Conservation (phyloP, 1,140 invertebrate genomes). For the Bemisia tabaci region DNA sequence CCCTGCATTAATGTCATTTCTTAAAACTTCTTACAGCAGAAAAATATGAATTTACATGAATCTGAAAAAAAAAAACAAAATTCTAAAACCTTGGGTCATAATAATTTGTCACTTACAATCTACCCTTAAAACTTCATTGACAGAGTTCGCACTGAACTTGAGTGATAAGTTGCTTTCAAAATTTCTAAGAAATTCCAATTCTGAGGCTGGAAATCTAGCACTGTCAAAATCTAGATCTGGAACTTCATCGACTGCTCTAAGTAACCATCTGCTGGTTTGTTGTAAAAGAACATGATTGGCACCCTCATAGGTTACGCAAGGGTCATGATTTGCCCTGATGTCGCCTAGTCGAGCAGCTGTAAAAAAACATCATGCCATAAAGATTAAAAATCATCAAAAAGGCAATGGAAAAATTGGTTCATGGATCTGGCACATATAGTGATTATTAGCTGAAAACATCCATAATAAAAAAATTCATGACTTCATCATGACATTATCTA, state of each 20-base stretch:
- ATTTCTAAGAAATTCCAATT: slow-evolving; percentile 42
- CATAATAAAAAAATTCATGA: too few relatives aligned
- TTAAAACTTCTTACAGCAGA: too few relatives aligned
- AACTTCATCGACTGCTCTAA: slow-evolving; percentile 10
- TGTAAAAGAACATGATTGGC: slow-evolving; percentile 92
- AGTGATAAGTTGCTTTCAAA: slow-evolving; percentile 34
- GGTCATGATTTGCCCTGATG: slow-evolving; percentile 76
- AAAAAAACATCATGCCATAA: slow-evolving; percentile 12
- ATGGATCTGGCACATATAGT: too few relatives aligned
- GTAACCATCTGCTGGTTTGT: slow-evolving; percentile 82
- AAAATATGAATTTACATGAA: too few relatives aligned
- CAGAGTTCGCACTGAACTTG: slow-evolving; percentile 34
- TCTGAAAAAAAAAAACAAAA: too few relatives aligned
- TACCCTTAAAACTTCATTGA: slow-evolving; percentile 28
- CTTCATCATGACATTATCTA: too few relatives aligned
- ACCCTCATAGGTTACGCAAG: slow-evolving; percentile 88
- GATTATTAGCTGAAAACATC: too few relatives aligned
- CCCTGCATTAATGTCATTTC: too few relatives aligned
- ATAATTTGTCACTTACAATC: slow-evolving; percentile 13
- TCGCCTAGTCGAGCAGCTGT: slow-evolving; percentile 59
- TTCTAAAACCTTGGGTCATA: too few relatives aligned
- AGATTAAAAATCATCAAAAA: too few relatives aligned
- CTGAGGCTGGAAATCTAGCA: neutral
- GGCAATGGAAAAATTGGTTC: too few relatives aligned
- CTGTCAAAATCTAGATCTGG: neutral